These are phyloP conservation scores for Dryobates pubescens DNA, from an alignment of 2,797 vertebrate genomes.

Conservation along the genomic window DNA sequence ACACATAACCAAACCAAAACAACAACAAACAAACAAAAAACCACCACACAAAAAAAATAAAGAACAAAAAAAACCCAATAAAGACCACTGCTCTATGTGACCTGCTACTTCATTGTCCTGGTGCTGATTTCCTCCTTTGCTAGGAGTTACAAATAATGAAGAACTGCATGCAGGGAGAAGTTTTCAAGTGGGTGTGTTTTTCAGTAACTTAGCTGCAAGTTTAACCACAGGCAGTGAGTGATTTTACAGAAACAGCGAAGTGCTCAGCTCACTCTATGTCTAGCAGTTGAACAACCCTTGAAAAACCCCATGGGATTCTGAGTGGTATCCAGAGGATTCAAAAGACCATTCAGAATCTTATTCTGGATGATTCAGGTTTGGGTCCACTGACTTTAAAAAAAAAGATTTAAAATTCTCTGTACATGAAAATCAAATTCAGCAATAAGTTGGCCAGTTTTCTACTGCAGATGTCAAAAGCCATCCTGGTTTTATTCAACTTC, in stretches of 20 bases:
- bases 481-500: background rate
- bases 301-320: background rate
- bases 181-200: background rate
- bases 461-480: background rate
- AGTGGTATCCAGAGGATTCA: background rate
- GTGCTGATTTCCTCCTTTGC: background rate
- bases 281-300: background rate
- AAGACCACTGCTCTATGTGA: background rate
- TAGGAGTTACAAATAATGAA: background rate
- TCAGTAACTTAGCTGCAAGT: background rate
- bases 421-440: constrained; percentile 7
- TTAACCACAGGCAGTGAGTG: background rate
- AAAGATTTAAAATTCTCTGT: constrained; percentile 42
- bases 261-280: background rate
- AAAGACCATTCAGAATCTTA: constrained; percentile 27
- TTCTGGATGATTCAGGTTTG: constrained; percentile 25
- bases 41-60: too few species aligned
- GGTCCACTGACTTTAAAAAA: background rate
- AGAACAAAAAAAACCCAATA: too few species aligned
- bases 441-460: constrained; percentile 3
- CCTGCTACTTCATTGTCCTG: background rate
- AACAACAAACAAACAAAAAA: too few species aligned
- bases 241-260: constrained; percentile 12
- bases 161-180: background rate
- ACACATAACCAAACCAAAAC: too few species aligned